Evolutionary conservation across 1,140 invertebrate genomes (phyloP).

Genomic region (Vanessa atalanta): DNA sequence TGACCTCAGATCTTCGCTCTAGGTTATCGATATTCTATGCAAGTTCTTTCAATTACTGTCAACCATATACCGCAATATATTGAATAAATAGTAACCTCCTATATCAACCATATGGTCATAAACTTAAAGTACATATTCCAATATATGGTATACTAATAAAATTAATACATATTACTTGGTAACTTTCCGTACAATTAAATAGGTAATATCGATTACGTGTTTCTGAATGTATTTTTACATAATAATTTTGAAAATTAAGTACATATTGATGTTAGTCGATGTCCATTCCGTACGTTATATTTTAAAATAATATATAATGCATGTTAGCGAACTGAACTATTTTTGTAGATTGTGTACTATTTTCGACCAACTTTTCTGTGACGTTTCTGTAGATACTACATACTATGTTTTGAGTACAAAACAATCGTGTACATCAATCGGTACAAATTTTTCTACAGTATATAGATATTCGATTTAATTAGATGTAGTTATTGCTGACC

Average conservation of each 20-base stretch:
- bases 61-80: no score
- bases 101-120: no score
- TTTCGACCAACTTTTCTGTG: conserved; percentile 11
- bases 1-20: no score
- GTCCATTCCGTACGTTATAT: conserved; percentile 1
- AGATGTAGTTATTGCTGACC: neutral
- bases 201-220: neutral
- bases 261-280: neutral
- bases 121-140: no score
- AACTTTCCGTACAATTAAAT: neutral
- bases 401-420: conserved; percentile 5
- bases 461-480: conserved; percentile 8
- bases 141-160: neutral
- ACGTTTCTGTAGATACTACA: neutral
- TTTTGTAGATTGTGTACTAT: conserved; percentile 16
- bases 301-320: conserved; percentile 2
- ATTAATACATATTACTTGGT: neutral
- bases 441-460: conserved; percentile 12
- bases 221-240: neutral
- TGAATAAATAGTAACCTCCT: no score
- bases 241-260: neutral
- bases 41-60: no score
- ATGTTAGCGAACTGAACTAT: conserved; percentile 9
- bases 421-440: neutral
- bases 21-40: no score